phyloP scores from a whole-genome alignment of 1,140 invertebrate species.

The Cyclina sinensis region DNA sequence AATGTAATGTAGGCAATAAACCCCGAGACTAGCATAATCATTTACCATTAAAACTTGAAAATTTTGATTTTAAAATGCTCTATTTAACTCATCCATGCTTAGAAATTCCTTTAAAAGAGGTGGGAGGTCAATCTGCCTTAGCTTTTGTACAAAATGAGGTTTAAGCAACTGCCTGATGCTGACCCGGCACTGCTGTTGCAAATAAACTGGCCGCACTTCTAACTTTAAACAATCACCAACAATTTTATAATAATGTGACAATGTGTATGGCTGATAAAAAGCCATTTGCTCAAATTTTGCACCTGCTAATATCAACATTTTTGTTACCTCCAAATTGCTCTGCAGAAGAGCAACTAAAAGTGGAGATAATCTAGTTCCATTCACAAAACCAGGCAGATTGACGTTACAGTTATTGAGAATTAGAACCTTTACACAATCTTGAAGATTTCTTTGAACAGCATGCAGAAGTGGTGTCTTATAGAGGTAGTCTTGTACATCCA shows the following conservation, averaged over 20 bases:
- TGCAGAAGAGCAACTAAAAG: constrained; percentile 70
- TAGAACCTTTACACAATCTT: constrained; percentile 62
- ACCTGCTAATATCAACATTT: constrained; percentile 74
- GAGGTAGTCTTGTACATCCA: constrained; percentile 71
- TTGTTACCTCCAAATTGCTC: constrained; percentile 72
- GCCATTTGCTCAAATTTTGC: constrained; percentile 71
- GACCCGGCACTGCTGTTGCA: constrained; percentile 76
- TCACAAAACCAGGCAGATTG: constrained; percentile 69
- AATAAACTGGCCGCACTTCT: constrained; percentile 72
- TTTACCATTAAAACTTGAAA: too few species aligned
- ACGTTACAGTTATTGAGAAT: constrained; percentile 74
- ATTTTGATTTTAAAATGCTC: constrained; percentile 39
- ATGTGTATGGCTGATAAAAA: constrained; percentile 71
- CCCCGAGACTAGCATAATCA: too few species aligned
- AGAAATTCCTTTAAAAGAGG: constrained; percentile 67
- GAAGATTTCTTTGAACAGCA: constrained; percentile 67
- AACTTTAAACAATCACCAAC: constrained; percentile 72
- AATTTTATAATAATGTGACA: constrained; percentile 71
- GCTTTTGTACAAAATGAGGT: constrained; percentile 72
- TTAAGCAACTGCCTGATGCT: constrained; percentile 72
- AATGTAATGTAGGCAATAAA: too few species aligned
- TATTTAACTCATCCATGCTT: constrained; percentile 67
- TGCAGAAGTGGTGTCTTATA: constrained; percentile 73
- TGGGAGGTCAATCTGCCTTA: constrained; percentile 71
- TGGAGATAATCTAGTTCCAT: constrained; percentile 72